Evolutionary conservation across 2,113 vertebrate species (phyloP).

Genomic region (Brienomyrus longianalis): DNA sequence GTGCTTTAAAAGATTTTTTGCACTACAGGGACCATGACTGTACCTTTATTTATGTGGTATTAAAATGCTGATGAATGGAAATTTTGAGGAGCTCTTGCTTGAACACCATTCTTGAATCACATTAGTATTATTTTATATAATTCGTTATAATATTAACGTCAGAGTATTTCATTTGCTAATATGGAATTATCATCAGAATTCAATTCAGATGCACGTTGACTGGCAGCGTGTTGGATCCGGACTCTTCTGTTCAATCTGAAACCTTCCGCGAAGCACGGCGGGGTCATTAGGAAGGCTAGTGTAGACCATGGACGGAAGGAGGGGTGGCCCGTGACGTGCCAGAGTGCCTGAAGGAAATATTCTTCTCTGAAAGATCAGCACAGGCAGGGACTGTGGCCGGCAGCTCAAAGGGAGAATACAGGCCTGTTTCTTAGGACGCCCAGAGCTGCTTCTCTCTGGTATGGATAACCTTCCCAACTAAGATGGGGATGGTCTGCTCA

Average conservation of each 20-base stretch:
- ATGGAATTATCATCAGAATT: not conserved
- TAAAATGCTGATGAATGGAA: not conserved
- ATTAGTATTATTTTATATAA: not conserved
- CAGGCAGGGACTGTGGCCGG: not conserved
- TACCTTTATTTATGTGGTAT: not conserved
- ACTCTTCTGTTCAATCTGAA: not conserved
- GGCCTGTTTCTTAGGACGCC: not conserved
- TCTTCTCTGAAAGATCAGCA: not conserved
- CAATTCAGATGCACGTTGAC: not conserved
- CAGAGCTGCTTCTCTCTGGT: not conserved
- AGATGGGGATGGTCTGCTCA: not conserved
- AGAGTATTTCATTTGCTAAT: not conserved
- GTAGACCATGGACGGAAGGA: not conserved
- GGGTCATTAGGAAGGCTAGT: not conserved
- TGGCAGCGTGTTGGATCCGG: not conserved
- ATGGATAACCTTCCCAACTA: not conserved
- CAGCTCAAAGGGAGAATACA: not conserved
- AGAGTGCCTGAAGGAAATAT: not conserved
- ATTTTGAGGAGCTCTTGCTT: not conserved
- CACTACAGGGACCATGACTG: not conserved
- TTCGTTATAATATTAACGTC: not conserved
- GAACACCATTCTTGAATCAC: not conserved
- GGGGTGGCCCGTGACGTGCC: not conserved
- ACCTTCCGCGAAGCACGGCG: not conserved
- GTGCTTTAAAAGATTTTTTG: not conserved